Evolutionary conservation across 2,797 vertebrate species (phyloP), one percentile per base, ranked within the genome.

Genomic region (Champsocephalus gunnari): DNA sequence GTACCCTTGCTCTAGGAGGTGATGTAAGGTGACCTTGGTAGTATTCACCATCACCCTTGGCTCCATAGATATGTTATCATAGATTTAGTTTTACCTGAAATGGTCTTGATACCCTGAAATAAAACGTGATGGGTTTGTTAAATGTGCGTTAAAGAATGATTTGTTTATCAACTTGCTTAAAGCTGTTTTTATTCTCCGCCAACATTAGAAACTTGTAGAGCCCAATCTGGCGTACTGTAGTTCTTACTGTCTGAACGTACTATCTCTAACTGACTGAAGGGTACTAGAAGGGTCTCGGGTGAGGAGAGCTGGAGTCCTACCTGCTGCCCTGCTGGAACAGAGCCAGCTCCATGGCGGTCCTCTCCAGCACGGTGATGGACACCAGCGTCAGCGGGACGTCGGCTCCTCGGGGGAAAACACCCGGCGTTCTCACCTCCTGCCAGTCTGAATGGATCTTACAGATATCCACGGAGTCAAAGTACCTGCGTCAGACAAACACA

Each of bases 381-480:
- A 94, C 97, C 55, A 60, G 34, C 8, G 94, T 95, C 82, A 98
- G 84, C 0, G 97, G 97, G 28, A 95, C 94, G 0, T 94, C 95
- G 68, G 97, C 96, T 1, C 95, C 95, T 87, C 92, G 95, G 19
- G 96, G 97, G 81, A 98, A 98, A 59, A 90, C 89, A 8, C 97
- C 97, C 41, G 96, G 94, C 12, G 97, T 94, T 0, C 97, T 94
- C 0, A 96, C 96, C 86, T 98, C 97, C 28, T 98, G 97, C 97
- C 97, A 98, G 86, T 98, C 97, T 0, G 96, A 94, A 62, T 98
- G 97, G 49, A 97, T 96, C 89, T 98, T 98, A 90, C 97, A 98
- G 92, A 98, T 97, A 67, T 98, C 97, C 91, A 98, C 97, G 0
- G 97, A 97, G 92, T 98, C 97, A 44, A 98, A 98, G 92, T 97